Percentiles rank a stretch among this genome's conserved stretches.
phyloP scores from a whole-genome alignment of 2,113 vertebrate genomes.

The Corythaeola cristata region DNA sequence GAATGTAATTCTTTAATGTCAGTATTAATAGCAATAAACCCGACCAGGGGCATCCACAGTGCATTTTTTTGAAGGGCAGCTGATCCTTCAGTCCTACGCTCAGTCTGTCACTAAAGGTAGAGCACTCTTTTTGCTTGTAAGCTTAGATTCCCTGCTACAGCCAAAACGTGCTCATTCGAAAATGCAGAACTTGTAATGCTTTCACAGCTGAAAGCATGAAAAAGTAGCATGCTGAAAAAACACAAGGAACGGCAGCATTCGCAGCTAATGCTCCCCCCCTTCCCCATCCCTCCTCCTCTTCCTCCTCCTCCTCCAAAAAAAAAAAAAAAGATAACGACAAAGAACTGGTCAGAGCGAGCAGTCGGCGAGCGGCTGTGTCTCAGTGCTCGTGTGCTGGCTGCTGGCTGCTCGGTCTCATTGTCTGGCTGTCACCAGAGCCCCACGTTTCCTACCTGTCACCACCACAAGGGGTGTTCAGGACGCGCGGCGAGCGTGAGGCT shows the following conservation, averaged over 20 bases:
- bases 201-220: neutral
- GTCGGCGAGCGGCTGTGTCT: neutral
- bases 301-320: too few relatives aligned
- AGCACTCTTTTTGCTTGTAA: neutral
- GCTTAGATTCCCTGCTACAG: neutral
- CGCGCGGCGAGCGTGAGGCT: neutral
- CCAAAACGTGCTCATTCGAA: neutral
- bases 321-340: neutral
- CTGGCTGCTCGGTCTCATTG: conserved; percentile 2
- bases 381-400: conserved; percentile 18
- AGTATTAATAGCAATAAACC: neutral
- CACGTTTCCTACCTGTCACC: conserved; percentile 62
- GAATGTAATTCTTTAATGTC: neutral
- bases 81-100: fast-evolving
- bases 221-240: neutral
- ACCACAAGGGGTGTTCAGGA: conserved; percentile 62
- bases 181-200: neutral
- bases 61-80: neutral
- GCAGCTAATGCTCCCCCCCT: too few relatives aligned
- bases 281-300: too few relatives aligned
- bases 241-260: neutral
- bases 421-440: conserved; percentile 8
- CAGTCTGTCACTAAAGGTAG: neutral
- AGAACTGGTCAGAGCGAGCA: neutral
- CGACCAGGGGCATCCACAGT: neutral